These are phyloP conservation scores for Proterorhinus semilunaris DNA, from an alignment of 2,113 vertebrate species.

Conservation along the genomic window DNA sequence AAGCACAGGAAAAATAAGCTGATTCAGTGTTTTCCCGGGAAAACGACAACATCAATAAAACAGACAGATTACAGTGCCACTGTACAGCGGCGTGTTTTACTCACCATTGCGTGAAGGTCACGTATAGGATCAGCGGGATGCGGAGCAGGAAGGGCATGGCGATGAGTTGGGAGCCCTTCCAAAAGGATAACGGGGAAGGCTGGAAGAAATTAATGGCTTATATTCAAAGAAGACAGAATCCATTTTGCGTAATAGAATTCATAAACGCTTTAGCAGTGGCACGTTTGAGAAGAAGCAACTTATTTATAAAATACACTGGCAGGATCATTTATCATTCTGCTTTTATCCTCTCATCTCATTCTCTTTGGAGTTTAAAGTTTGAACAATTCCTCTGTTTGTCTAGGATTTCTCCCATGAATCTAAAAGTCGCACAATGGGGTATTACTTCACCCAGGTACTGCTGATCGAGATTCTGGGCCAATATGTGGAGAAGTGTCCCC, in stretches of 20 bases:
- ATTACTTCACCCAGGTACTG: too few relatives aligned
- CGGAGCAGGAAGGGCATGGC: slow-evolving; percentile 40
- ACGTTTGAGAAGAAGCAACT: neutral
- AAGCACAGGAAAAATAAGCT: neutral
- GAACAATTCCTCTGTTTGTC: too few relatives aligned
- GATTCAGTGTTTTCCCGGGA: neutral
- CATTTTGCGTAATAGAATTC: neutral
- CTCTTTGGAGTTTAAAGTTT: too few relatives aligned
- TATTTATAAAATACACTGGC: neutral
- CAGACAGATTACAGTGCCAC: neutral
- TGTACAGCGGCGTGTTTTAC: slow-evolving; percentile 3
- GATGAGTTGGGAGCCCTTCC: slow-evolving; percentile 25
- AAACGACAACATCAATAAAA: neutral
- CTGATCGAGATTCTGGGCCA: too few relatives aligned
- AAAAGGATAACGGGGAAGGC: neutral
- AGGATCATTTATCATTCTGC: too few relatives aligned
- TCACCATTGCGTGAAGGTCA: slow-evolving; percentile 61
- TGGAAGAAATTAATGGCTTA: neutral
- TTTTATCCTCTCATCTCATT: too few relatives aligned
- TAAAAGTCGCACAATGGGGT: too few relatives aligned
- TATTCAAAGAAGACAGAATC: neutral
- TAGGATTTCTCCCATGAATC: too few relatives aligned
- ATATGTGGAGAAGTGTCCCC: too few relatives aligned
- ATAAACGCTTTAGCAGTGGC: neutral
- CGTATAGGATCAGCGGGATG: slow-evolving; percentile 38